Base-by-base conservation (phyloP, 2,113 vertebrate species). In the Alosa alosa region DNA sequence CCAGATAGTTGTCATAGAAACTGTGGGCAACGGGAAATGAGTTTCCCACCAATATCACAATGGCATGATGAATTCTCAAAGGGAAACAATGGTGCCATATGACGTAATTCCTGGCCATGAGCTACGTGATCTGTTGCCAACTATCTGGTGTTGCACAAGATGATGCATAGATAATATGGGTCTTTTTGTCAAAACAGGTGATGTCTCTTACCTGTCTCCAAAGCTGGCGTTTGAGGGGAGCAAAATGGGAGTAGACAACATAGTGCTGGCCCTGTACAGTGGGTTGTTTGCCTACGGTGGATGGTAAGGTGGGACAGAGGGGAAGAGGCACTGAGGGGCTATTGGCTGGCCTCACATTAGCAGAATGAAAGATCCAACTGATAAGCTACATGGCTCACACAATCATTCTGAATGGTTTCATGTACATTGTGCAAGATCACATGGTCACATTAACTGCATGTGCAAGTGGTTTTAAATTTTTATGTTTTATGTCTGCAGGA, bases 261-360 rank as follows among this genome's bases (percentile, higher is more conserved):
- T 99, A 0, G 98, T 98, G 39, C 82, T 99, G 92, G 97, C 98
- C 0, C 89, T 99, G 47, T 99, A 99, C 93, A 99, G 97, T 0
- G 98, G 98, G 0, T 97, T 99, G 75, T 99, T 99, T 44, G 98
- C 98, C 83, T 99, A 99, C 0, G 98, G 98, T 84, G 98, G 98
- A 90, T 99, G 98, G 98, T 99, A 92, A 92, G 11, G 72, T 78
- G 15, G 72, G 13, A 13, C 3, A 78, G 72, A 39, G 72, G 36
- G 64, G 31, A 36, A 72, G n/a, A 11, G 11, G 72, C 6, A 39
- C 0, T 31, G 72, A 36, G 11, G 10, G 39, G 31, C 13, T 39
- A 11, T 36, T 78, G 15, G 20, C 31, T 2, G 20, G 11, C 22
- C 10, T 31, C 31, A 31, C 9, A 11, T 72, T 72, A 9, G 25